Evolutionary conservation across 2,113 vertebrate genomes (phyloP).

Genomic region (Ursus arctos): DNA sequence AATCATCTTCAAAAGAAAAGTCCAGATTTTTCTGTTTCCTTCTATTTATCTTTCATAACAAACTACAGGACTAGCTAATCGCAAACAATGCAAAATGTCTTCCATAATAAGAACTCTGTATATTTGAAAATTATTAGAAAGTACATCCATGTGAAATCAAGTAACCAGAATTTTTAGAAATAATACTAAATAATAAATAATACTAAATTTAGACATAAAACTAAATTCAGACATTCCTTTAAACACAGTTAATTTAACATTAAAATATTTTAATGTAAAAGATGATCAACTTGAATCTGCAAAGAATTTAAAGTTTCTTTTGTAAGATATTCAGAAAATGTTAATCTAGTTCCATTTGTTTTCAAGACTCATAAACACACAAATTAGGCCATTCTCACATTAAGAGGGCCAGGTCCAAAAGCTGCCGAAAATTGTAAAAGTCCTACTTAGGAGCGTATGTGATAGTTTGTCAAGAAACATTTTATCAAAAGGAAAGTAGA

Average conservation of each 20-base stretch:
- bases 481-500: background rate
- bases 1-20: background rate
- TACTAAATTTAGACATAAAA: background rate
- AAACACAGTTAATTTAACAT: constrained; percentile 1
- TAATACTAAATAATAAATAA: constrained; percentile 13
- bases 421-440: background rate
- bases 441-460: background rate
- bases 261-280: constrained; percentile 32
- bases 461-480: background rate
- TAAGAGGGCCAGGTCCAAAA: background rate
- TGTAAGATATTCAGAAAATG: constrained; percentile 14
- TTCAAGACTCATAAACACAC: background rate
- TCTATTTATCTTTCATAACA: background rate
- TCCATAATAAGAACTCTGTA: background rate
- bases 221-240: background rate
- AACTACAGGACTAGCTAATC: background rate
- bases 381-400: background rate
- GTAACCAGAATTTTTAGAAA: constrained; percentile 25
- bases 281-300: background rate
- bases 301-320: constrained; percentile 6
- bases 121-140: background rate
- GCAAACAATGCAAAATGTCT: background rate
- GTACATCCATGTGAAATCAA: background rate
- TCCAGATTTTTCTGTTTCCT: background rate
- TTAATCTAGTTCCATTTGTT: background rate